These are phyloP conservation scores for Tuta absoluta DNA, from an alignment of 2,888 invertebrate genomes.

Conservation along the genomic window DNA sequence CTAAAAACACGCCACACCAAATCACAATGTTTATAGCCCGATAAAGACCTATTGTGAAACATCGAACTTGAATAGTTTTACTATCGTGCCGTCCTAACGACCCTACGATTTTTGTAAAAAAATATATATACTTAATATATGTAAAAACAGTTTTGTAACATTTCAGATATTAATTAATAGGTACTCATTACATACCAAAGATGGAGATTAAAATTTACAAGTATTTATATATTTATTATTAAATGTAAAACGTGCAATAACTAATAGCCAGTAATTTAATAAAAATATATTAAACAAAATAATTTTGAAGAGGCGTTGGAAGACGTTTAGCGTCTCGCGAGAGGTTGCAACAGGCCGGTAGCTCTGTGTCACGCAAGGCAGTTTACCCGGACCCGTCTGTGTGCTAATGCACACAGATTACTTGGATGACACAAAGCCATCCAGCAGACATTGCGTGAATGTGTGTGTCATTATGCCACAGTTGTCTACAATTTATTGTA, in stretches of 20 bases:
- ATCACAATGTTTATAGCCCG: conserved; percentile 51
- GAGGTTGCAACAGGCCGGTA: conserved; percentile 34
- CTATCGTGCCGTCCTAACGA: conserved; percentile 82
- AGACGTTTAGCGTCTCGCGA: conserved; percentile 48
- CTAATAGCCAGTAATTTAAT: conserved; percentile 79
- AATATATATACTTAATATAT: conserved; percentile 76
- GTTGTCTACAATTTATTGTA: conserved; percentile 77
- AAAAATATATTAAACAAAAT: conserved; percentile 76
- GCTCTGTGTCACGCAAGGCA: conserved; percentile 15
- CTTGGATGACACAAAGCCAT: conserved; percentile 8
- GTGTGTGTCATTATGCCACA: conserved; percentile 37
- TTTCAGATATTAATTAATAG: conserved; percentile 78
- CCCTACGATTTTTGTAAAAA: conserved; percentile 81
- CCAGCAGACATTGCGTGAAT: conserved; percentile 17
- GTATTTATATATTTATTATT: conserved; percentile 81
- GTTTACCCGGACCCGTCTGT: background rate
- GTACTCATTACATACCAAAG: conserved; percentile 79
- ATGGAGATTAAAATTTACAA: conserved; percentile 79
- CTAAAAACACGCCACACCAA: conserved; percentile 50
- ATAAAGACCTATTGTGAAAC: conserved; percentile 73
- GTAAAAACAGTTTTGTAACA: conserved; percentile 79
- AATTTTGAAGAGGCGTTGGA: conserved; percentile 71
- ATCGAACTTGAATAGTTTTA: conserved; percentile 80
- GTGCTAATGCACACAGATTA: background rate
- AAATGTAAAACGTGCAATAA: conserved; percentile 82